Evolutionary conservation across 2,888 invertebrate genomes (phyloP).

Genomic region (Pimpla rufipes): DNA sequence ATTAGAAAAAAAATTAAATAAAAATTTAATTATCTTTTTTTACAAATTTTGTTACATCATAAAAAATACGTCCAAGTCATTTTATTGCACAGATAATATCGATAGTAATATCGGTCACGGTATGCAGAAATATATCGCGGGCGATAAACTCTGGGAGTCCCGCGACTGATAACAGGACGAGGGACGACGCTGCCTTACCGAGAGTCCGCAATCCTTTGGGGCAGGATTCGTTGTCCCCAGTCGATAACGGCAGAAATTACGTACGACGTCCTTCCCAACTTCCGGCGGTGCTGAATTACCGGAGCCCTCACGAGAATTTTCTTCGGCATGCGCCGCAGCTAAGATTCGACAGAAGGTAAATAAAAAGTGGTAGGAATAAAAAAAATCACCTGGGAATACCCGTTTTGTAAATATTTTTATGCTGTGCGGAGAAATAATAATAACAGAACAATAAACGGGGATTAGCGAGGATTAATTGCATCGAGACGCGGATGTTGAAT

Average conservation of each 20-base stretch:
- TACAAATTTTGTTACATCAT: background rate
- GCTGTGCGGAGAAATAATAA: background rate
- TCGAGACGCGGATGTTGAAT: background rate
- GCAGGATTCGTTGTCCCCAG: constrained; percentile 2
- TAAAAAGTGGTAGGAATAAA: background rate
- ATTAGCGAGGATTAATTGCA: background rate
- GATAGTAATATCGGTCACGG: constrained; percentile 44
- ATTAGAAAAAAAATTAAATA: too few relatives aligned
- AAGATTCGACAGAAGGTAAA: constrained; percentile 59
- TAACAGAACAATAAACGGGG: background rate
- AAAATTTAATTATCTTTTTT: background rate
- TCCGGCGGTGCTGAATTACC: constrained; percentile 41
- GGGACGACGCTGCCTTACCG: constrained; percentile 18
- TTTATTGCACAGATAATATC: constrained; percentile 45
- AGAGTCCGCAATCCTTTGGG: constrained; percentile 52
- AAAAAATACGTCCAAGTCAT: background rate
- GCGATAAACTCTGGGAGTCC: background rate
- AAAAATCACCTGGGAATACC: background rate
- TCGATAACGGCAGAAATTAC: constrained; percentile 41
- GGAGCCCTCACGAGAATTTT: constrained; percentile 60
- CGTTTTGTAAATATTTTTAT: background rate
- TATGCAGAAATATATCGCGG: constrained; percentile 1
- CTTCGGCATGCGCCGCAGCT: constrained; percentile 49
- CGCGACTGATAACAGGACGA: background rate
- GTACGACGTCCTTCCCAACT: constrained; percentile 49